phyloP scores from a whole-genome alignment of 2,888 invertebrate genomes.

The Drosophila subsilvestris region DNA sequence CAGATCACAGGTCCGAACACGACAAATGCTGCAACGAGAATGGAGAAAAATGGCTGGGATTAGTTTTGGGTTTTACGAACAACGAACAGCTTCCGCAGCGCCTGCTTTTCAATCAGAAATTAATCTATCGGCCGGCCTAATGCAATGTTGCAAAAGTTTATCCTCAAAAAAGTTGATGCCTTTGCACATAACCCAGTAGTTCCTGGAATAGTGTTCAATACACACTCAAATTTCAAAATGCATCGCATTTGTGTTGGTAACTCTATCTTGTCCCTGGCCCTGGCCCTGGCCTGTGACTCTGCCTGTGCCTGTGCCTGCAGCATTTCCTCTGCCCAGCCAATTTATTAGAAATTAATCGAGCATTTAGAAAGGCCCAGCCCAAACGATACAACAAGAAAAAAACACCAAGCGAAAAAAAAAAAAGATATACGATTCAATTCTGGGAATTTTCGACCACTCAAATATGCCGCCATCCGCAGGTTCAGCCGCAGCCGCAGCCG shows the following conservation, averaged over 20 bases:
- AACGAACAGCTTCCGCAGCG: slow-evolving; percentile 54
- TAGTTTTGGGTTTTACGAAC: slow-evolving; percentile 57
- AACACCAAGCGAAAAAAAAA: neutral
- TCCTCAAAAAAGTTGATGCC: neutral
- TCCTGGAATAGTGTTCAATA: slow-evolving; percentile 46
- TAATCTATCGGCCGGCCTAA: neutral
- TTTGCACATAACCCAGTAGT: slow-evolving; percentile 18
- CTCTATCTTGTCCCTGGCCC: slow-evolving; percentile 53
- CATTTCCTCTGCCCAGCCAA: slow-evolving; percentile 65
- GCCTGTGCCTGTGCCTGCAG: slow-evolving; percentile 49
- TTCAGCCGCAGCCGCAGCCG: slow-evolving; percentile 20
- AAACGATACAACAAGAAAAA: neutral
- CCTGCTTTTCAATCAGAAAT: slow-evolving; percentile 53
- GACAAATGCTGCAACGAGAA: slow-evolving; percentile 83
- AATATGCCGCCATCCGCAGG: slow-evolving; percentile 61
- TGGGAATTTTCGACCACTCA: slow-evolving; percentile 73
- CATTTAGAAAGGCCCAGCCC: slow-evolving; percentile 64
- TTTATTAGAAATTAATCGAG: slow-evolving; percentile 81
- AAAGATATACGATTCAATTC: slow-evolving; percentile 83
- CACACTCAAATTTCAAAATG: slow-evolving; percentile 68
- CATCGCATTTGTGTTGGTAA: slow-evolving; percentile 67
- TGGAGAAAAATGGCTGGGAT: slow-evolving; percentile 47
- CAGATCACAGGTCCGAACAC: slow-evolving; percentile 72
- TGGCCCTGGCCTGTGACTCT: slow-evolving; percentile 29
- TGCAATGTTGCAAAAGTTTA: slow-evolving; percentile 29